A percentile compares a stretch with the other conserved stretches of the same genome.
Evolutionary conservation across 53 echinoderm and acorn worm genomes (phyloP).

Genomic region (Astropecten irregularis): DNA sequence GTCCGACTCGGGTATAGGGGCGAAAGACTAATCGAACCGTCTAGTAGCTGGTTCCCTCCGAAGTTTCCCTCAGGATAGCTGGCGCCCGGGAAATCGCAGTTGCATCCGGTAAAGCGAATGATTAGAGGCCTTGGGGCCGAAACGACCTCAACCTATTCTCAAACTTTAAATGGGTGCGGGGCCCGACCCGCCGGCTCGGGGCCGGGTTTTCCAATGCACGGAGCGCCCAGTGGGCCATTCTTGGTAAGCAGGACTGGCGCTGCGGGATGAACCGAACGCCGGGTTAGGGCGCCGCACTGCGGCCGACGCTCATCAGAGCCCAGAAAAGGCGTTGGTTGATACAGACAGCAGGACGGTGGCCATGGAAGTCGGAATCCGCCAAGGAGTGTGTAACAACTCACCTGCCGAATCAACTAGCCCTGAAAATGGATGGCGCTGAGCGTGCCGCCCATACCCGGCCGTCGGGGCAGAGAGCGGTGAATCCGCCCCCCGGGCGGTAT

Average conservation of each 20-base stretch:
- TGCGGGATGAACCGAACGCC: constrained; percentile 68
- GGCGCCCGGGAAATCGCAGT: constrained; percentile 13
- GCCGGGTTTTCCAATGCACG: constrained; percentile 67
- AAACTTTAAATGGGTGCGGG: constrained; percentile 83
- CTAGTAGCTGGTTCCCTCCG: constrained; percentile 95
- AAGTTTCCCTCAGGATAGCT: constrained; percentile 93
- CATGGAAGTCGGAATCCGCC: constrained; percentile 87
- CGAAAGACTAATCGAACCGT: constrained; percentile 93
- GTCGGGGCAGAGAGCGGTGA: constrained; percentile 55
- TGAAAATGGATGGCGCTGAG: constrained; percentile 84
- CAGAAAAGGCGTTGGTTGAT: constrained; percentile 74
- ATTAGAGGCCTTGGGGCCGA: constrained; percentile 75
- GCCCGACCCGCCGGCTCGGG: constrained; percentile 57
- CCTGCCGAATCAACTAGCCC: constrained; percentile 89
- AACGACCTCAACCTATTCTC: constrained; percentile 76
- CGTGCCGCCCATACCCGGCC: constrained; percentile 65
- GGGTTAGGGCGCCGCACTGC: constrained; percentile 58
- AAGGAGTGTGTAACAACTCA: too few relatives aligned
- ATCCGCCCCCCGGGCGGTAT: constrained; percentile 18
- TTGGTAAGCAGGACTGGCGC: constrained; percentile 63
- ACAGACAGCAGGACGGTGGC: constrained; percentile 90
- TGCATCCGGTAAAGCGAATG: constrained; percentile 83
- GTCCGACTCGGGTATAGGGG: constrained; percentile 86
- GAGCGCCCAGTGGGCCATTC: constrained; percentile 62
- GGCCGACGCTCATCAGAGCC: constrained; percentile 67